Percentiles rank a stretch among this genome's conserved stretches.
These are phyloP conservation scores for Hylaeus volcanicus DNA, from an alignment of 1,140 invertebrate species.

Conservation along the genomic window DNA sequence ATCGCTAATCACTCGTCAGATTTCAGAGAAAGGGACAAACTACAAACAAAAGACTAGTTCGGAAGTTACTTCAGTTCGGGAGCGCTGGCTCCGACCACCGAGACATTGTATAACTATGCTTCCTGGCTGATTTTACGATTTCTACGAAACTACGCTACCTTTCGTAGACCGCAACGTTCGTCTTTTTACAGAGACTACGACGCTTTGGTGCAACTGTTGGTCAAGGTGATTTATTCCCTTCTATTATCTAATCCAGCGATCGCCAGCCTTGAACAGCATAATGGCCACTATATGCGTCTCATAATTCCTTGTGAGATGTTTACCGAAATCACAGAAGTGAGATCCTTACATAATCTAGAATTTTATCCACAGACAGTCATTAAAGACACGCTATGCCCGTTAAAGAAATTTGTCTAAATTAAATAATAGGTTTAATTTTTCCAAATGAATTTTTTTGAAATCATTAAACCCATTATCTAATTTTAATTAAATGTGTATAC, in stretches of 20 bases:
- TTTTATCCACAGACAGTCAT: too few species aligned
- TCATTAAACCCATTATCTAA: too few species aligned
- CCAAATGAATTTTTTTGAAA: too few species aligned
- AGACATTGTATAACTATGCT: slow-evolving; percentile 25
- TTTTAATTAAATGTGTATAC: too few species aligned
- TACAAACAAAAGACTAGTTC: slow-evolving; percentile 41
- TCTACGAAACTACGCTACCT: slow-evolving; percentile 37
- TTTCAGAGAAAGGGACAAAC: slow-evolving; percentile 51
- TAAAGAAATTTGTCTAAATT: too few species aligned
- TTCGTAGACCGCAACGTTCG: slow-evolving; percentile 22
- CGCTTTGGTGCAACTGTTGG: not conserved
- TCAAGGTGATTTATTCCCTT: not conserved
- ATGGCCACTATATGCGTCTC: too few species aligned
- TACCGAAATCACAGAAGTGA: too few species aligned
- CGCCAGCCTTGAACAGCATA: too few species aligned
- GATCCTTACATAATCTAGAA: too few species aligned
- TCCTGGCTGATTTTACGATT: slow-evolving; percentile 51
- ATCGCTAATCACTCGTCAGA: slow-evolving; percentile 57
- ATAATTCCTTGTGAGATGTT: too few species aligned
- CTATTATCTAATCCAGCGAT: not conserved
- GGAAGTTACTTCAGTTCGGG: slow-evolving; percentile 6
- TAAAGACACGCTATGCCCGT: too few species aligned
- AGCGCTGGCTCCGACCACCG: slow-evolving; percentile 32
- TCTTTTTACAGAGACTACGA: not conserved
- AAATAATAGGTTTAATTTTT: too few species aligned